Percentiles rank a stretch among this genome's conserved stretches.
Evolutionary conservation across 1,140 invertebrate genomes (phyloP).

Genomic region (Drosophila albomicans): DNA sequence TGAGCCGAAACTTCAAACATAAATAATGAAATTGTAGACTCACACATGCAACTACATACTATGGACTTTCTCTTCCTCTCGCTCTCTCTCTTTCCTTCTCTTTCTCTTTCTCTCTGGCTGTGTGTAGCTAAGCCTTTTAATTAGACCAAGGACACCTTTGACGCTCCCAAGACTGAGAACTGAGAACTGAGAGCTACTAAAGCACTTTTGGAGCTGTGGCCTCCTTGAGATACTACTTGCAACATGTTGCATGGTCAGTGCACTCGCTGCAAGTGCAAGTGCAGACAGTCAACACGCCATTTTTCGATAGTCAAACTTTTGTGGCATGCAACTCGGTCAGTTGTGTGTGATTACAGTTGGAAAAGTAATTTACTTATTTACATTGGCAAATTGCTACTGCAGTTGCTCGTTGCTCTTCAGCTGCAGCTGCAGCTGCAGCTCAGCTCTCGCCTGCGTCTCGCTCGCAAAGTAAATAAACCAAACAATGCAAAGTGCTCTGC

Average conservation of each 20-base stretch:
- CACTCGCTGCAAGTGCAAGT: not conserved
- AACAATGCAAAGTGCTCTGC: conserved; percentile 13
- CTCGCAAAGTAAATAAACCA: conserved; percentile 16
- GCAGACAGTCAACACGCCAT: conserved; percentile 7
- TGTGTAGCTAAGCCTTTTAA: conserved; percentile 63
- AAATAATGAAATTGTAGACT: conserved; percentile 65
- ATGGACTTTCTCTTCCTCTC: not conserved
- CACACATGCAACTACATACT: not conserved
- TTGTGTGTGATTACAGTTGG: conserved; percentile 54
- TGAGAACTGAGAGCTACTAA: not conserved
- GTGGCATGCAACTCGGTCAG: conserved; percentile 7
- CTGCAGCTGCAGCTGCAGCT: conserved; percentile 6
- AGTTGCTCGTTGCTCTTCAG: too few relatives aligned
- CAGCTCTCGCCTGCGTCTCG: not conserved
- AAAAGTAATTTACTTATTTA: conserved; percentile 77
- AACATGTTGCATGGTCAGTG: conserved; percentile 40
- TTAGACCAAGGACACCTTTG: conserved; percentile 74
- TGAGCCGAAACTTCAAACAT: conserved; percentile 66
- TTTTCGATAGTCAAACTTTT: conserved; percentile 49
- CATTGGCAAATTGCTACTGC: conserved; percentile 64
- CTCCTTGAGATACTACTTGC: conserved; percentile 21
- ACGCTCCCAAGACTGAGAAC: conserved; percentile 33
- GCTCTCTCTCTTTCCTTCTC: not conserved
- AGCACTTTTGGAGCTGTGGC: not conserved
- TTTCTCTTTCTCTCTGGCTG: conserved; percentile 1